Percentiles rank a stretch among this genome's conserved stretches.
These are phyloP conservation scores for Allochrocebus solatus DNA, from an alignment of 2,797 vertebrate species.

Conservation along the genomic window DNA sequence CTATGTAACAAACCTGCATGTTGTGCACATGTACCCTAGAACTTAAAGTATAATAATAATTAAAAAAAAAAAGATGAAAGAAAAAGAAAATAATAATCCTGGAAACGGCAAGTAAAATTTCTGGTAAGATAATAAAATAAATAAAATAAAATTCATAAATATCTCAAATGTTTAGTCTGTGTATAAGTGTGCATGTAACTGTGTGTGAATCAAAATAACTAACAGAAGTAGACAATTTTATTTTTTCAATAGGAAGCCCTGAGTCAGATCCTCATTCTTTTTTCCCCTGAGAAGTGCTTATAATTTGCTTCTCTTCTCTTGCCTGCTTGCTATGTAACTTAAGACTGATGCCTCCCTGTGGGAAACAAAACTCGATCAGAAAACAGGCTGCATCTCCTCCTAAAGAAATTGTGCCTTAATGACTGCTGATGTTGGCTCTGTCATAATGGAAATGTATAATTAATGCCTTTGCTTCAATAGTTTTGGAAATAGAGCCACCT, in stretches of 20 bases:
- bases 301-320: constrained; percentile 83
- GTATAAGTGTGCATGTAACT: background rate
- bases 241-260: constrained; percentile 69
- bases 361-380: constrained; percentile 86
- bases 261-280: constrained; percentile 68
- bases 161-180: background rate
- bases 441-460: constrained; percentile 86
- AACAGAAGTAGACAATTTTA: constrained; percentile 60
- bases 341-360: constrained; percentile 84
- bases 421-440: constrained; percentile 83
- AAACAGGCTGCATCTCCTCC: constrained; percentile 82
- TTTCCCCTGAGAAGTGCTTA: constrained; percentile 74
- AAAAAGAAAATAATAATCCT: background rate
- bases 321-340: constrained; percentile 85
- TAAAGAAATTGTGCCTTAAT: constrained; percentile 86
- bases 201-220: constrained; percentile 21
- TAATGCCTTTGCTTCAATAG: constrained; percentile 82
- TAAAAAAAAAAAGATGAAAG: background rate
- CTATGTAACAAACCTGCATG: no score
- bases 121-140: background rate
- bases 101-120: background rate
- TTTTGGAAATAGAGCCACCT: constrained; percentile 81
- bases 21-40: no score
- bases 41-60: no score
- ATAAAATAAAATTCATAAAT: background rate